phyloP scores from a whole-genome alignment of 2,113 vertebrate genomes.

The Gobius niger region DNA sequence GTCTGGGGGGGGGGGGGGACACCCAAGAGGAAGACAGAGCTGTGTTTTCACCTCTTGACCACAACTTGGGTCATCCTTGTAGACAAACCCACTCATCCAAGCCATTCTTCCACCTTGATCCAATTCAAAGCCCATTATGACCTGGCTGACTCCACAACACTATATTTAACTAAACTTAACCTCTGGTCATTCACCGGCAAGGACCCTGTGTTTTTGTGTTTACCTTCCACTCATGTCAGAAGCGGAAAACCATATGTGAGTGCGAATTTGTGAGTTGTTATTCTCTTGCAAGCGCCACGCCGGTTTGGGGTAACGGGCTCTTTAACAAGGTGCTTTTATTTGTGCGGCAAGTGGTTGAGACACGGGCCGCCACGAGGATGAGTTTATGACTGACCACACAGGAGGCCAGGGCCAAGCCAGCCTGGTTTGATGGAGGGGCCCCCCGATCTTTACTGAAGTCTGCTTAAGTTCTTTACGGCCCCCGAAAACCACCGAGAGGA shows the following conservation, averaged over 20 bases:
- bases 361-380: constrained; percentile 38
- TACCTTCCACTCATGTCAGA: constrained; percentile 5
- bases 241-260: constrained; percentile 38
- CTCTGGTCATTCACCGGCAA: constrained; percentile 7
- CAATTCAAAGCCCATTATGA: constrained; percentile 7
- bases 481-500: constrained; percentile 18
- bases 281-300: constrained; percentile 35
- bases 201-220: constrained; percentile 29
- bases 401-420: not conserved
- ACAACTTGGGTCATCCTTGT: not conserved
- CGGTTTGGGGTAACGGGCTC: constrained; percentile 16
- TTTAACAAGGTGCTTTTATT: constrained; percentile 56
- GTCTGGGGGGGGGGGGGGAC: constrained; percentile 69
- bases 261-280: constrained; percentile 30
- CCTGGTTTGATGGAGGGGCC: constrained; percentile 23
- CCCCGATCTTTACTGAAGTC: constrained; percentile 32
- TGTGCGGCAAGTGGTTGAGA: constrained; percentile 45
- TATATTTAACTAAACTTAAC: constrained; percentile 42
- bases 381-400: constrained; percentile 70
- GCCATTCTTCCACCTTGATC: not conserved
- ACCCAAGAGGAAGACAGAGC: constrained; percentile 74
- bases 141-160: constrained; percentile 9
- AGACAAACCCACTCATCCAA: not conserved
- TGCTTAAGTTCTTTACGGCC: constrained; percentile 35
- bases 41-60: not conserved